These are phyloP conservation scores for Drosophila suzukii DNA, from an alignment of 1,140 invertebrate genomes.

Conservation along the genomic window DNA sequence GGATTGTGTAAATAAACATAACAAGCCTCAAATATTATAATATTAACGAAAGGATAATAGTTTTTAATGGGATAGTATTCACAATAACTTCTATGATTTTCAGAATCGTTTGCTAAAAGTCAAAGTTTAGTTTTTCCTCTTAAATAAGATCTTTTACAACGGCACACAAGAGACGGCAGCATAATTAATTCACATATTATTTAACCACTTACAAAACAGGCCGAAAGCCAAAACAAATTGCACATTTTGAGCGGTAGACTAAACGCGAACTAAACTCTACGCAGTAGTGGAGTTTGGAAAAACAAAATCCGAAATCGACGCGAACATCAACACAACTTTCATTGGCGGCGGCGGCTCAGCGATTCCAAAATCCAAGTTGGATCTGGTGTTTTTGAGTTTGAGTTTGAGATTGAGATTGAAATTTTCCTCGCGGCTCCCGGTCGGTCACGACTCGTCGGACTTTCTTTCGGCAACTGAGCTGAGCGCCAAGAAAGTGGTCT, in stretches of 20 bases:
- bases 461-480: conserved; percentile 84
- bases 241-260: conserved; percentile 51
- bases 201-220: conserved; percentile 69
- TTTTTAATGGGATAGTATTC: neutral
- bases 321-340: conserved; percentile 63
- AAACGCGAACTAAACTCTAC: conserved; percentile 38
- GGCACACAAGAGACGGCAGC: conserved; percentile 5
- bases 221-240: conserved; percentile 52
- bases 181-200: conserved; percentile 48
- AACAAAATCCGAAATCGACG: conserved; percentile 40
- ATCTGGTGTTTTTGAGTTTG: conserved; percentile 1
- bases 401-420: conserved; percentile 3
- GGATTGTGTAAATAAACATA: too few relatives aligned
- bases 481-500: conserved; percentile 80
- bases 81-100: neutral
- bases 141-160: neutral
- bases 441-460: conserved; percentile 75
- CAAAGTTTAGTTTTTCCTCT: neutral
- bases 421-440: conserved; percentile 28
- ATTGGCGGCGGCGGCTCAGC: conserved; percentile 38
- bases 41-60: neutral
- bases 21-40: too few relatives aligned
- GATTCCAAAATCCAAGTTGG: conserved; percentile 7
- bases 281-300: conserved; percentile 11
- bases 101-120: neutral